These are phyloP conservation scores for Acanthornis magna DNA, from an alignment of 2,797 vertebrate species.

Conservation along the genomic window DNA sequence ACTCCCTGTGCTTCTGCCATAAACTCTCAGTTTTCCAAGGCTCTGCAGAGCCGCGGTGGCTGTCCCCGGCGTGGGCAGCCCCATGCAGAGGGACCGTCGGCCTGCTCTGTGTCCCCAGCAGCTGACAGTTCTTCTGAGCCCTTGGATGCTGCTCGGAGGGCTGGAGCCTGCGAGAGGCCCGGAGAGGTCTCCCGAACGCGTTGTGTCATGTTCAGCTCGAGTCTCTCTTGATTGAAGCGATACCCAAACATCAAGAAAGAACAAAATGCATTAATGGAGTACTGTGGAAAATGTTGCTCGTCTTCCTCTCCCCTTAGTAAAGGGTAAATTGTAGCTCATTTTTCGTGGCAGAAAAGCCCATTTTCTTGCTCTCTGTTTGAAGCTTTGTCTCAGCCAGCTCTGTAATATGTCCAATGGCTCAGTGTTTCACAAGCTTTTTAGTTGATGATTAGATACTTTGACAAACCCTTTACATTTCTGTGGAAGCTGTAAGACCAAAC, in stretches of 20 bases:
- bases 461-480: neutral
- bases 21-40: neutral
- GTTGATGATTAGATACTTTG: neutral
- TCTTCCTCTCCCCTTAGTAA: neutral
- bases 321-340: neutral
- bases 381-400: constrained; percentile 1
- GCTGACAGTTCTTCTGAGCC: neutral
- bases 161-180: neutral
- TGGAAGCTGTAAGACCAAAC: neutral
- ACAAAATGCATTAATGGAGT: neutral
- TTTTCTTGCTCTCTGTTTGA: constrained; percentile 30
- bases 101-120: constrained; percentile 37
- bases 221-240: neutral
- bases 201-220: neutral
- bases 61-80: neutral
- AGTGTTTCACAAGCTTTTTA: neutral
- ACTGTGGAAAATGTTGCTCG: neutral
- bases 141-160: neutral
- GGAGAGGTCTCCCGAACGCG: neutral
- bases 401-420: neutral
- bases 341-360: neutral
- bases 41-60: neutral
- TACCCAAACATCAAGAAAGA: neutral
- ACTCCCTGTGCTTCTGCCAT: constrained; percentile 32
- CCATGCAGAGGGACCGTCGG: neutral